phyloP scores from a whole-genome alignment of 2,113 vertebrate genomes.

The Azemiops feae region DNA sequence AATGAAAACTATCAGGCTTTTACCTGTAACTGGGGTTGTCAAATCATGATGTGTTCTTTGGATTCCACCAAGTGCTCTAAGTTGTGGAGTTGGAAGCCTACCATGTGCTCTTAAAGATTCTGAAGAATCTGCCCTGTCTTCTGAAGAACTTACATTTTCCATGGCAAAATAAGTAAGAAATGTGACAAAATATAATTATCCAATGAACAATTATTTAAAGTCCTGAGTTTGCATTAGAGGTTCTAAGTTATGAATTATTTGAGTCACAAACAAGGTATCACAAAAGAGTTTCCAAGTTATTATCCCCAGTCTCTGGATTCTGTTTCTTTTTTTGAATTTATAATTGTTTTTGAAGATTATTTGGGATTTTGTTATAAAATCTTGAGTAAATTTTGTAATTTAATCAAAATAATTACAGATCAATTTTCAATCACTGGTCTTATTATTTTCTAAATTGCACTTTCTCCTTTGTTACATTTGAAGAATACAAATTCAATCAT shows the following conservation, averaged over 20 bases:
- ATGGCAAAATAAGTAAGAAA: not conserved
- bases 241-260: not conserved
- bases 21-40: constrained; percentile 79
- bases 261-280: not conserved
- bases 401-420: not conserved
- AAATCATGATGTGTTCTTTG: constrained; percentile 77
- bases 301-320: not conserved
- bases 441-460: not conserved
- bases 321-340: not conserved
- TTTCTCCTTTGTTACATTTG: not conserved
- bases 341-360: not conserved
- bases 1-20: constrained; percentile 35
- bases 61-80: constrained; percentile 64
- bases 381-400: not conserved
- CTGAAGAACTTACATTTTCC: constrained; percentile 44
- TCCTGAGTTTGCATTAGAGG: not conserved
- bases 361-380: not conserved
- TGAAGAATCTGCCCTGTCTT: constrained; percentile 57
- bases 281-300: not conserved
- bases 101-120: constrained; percentile 61
- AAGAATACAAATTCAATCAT: not conserved
- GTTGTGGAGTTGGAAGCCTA: constrained; percentile 72
- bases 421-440: not conserved
- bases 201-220: not conserved
- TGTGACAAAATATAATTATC: not conserved